Evolutionary conservation across 2,113 vertebrate species (phyloP), one percentile per base, ranked within the genome.

Genomic region (Podocnemis expansa): DNA sequence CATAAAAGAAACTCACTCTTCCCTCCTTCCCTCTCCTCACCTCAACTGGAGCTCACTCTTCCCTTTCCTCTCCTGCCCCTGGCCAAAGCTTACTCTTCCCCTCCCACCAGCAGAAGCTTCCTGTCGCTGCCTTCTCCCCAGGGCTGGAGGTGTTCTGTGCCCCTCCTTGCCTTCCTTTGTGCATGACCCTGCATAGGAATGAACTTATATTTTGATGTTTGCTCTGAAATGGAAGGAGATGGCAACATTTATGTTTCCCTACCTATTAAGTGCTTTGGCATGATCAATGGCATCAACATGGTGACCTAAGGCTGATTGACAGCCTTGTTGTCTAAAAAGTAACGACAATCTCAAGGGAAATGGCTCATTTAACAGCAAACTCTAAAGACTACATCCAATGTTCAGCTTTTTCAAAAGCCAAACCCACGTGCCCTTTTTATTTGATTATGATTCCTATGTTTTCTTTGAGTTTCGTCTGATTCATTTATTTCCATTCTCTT

Each of bases 391-490:
- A 87, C 12, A 5, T 60, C 95, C 89, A 94, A 9, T 93, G 29
- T 43, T 90, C 92, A 98, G 93, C 87, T 97, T 96, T 90, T 93
- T 96, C n/a, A 92, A 97, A 96, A 96, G 84, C 84, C 91, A 91
- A 92, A 97, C 70, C 90, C 95, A 89, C 92, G 93, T 95, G 88
- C 83, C 52, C 85, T 93, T 95, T 96, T 97, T 93, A 95, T 95
- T 97, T 98, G 94, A 95, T 96, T 96, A 80, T 67, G 51, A 21
- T 90, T 94, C 67, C 88, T 90, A 96, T 97, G 87, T 97, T 96
- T 97, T 91, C 94, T 95, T 97, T 96, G 82, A 90, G 89, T 96
- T 94, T 89, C 96, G 87, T 80, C 93, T 96, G 87, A 84, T 79
- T 97, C 81, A 86, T 95, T 93, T 94, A 51, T 80, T 96, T 84